A percentile compares a stretch with the other conserved stretches of the same genome.
Conservation (phyloP, 2,113 vertebrate genomes). For the Maylandia zebra region DNA sequence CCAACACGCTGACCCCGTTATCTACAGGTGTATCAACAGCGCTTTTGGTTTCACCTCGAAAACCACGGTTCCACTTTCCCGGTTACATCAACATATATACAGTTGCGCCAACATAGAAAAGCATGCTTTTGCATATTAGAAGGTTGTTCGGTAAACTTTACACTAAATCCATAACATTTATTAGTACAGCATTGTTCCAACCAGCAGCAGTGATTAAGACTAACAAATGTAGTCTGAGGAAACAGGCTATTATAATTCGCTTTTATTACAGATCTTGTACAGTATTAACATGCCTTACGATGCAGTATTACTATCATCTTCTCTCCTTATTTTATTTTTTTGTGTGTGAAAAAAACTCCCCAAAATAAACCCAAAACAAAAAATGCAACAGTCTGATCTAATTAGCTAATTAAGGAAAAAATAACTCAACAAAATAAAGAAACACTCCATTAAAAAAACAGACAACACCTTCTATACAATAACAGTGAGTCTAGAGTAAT, state of each 20-base stretch:
- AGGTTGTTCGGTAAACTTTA: slow-evolving; percentile 57
- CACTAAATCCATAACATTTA: slow-evolving; percentile 51
- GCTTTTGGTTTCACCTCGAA: slow-evolving; percentile 22
- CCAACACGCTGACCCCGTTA: slow-evolving; percentile 34
- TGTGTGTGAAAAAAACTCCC: background rate
- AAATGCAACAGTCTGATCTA: background rate
- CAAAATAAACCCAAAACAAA: background rate
- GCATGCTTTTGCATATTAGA: slow-evolving; percentile 68
- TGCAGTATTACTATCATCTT: slow-evolving; percentile 37
- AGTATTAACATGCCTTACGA: slow-evolving; percentile 64
- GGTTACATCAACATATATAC: slow-evolving; percentile 48
- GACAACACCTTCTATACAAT: slow-evolving; percentile 24
- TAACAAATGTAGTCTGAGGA: slow-evolving; percentile 57
- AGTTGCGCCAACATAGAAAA: slow-evolving; percentile 57
- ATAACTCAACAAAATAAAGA: slow-evolving; percentile 8
- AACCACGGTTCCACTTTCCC: slow-evolving; percentile 14
- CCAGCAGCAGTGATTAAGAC: slow-evolving; percentile 46
- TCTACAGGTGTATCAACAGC: slow-evolving; percentile 47
- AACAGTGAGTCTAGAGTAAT: slow-evolving; percentile 11
- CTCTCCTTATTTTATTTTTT: background rate
- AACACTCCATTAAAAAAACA: slow-evolving; percentile 2
- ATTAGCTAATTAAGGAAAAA: background rate
- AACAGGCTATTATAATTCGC: slow-evolving; percentile 50
- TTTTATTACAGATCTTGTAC: slow-evolving; percentile 65
- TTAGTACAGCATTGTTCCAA: slow-evolving; percentile 51